Evolutionary conservation across 2,888 invertebrate species (phyloP).

Genomic region (Tortrix viridana): DNA sequence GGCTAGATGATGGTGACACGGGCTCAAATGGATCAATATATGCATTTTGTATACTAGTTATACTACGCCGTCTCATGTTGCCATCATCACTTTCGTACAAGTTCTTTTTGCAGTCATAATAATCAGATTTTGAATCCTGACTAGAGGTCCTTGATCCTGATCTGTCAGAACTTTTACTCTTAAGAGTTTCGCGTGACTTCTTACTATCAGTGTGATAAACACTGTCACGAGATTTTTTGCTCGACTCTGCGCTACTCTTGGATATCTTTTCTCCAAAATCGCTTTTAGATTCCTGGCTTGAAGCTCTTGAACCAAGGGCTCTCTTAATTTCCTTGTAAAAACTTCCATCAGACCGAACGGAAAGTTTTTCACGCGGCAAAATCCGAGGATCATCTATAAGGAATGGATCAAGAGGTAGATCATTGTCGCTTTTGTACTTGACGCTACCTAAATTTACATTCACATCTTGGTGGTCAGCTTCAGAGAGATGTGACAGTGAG

Average conservation of each 20-base stretch:
- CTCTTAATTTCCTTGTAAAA: slow-evolving; percentile 89
- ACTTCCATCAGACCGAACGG: slow-evolving; percentile 89
- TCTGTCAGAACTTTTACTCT: slow-evolving; percentile 85
- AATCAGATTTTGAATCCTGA: slow-evolving; percentile 89
- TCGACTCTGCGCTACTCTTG: slow-evolving; percentile 86
- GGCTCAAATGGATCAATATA: slow-evolving; percentile 76
- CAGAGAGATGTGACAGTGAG: slow-evolving; percentile 81
- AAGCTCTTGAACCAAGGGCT: slow-evolving; percentile 86
- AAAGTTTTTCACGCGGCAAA: slow-evolving; percentile 88
- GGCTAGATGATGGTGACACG: slow-evolving; percentile 86
- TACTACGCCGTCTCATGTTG: slow-evolving; percentile 62
- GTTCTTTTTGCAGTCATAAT: slow-evolving; percentile 86
- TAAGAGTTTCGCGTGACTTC: slow-evolving; percentile 86
- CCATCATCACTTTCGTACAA: slow-evolving; percentile 72
- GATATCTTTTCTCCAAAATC: slow-evolving; percentile 88
- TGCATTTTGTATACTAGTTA: slow-evolving; percentile 67
- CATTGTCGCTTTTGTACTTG: slow-evolving; percentile 87
- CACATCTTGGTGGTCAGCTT: slow-evolving; percentile 80
- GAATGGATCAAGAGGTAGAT: slow-evolving; percentile 90
- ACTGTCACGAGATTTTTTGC: slow-evolving; percentile 86
- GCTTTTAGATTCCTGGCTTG: slow-evolving; percentile 88
- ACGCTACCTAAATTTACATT: slow-evolving; percentile 84
- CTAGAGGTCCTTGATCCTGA: slow-evolving; percentile 87
- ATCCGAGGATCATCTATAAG: slow-evolving; percentile 90
- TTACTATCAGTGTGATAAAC: slow-evolving; percentile 87